Percentiles rank a stretch among this genome's conserved stretches.
Conservation (phyloP, 1,140 invertebrate species). For the Nasonia giraulti region DNA sequence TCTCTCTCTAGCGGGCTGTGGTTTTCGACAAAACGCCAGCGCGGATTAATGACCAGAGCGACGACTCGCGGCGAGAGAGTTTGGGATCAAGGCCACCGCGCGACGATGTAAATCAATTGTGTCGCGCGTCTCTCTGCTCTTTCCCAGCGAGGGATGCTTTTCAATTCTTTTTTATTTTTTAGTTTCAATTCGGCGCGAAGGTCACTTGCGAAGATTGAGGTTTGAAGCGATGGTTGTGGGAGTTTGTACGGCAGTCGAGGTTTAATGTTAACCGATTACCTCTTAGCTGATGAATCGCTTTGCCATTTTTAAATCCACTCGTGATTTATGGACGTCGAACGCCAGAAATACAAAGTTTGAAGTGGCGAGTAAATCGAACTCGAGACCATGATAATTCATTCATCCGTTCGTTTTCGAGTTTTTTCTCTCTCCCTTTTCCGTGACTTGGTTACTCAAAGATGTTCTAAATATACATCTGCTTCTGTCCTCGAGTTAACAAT, state of each 20-base stretch:
- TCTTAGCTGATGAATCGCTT: background rate
- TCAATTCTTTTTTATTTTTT: background rate
- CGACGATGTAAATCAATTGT: conserved; percentile 27
- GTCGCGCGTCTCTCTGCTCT: background rate
- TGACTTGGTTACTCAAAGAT: background rate
- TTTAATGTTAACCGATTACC: too few species aligned
- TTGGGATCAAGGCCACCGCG: conserved; percentile 31
- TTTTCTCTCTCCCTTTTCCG: background rate
- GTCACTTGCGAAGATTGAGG: background rate
- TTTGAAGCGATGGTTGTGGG: background rate
- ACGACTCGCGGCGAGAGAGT: background rate
- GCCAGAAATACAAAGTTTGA: background rate
- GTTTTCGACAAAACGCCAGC: conserved; percentile 30
- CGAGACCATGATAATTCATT: background rate
- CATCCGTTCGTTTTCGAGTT: background rate
- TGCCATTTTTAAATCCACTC: too few species aligned
- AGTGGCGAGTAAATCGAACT: background rate
- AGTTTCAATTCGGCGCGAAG: background rate
- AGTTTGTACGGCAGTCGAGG: background rate
- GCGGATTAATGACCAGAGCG: conserved; percentile 40
- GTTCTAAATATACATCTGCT: background rate
- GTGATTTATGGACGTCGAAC: background rate
- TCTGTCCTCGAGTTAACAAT: too few species aligned
- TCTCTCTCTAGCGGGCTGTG: background rate
- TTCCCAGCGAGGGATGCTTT: conserved; percentile 1